phyloP scores from a whole-genome alignment of 2,797 vertebrate species.

The Lepidocolaptes lacrymiger region DNA sequence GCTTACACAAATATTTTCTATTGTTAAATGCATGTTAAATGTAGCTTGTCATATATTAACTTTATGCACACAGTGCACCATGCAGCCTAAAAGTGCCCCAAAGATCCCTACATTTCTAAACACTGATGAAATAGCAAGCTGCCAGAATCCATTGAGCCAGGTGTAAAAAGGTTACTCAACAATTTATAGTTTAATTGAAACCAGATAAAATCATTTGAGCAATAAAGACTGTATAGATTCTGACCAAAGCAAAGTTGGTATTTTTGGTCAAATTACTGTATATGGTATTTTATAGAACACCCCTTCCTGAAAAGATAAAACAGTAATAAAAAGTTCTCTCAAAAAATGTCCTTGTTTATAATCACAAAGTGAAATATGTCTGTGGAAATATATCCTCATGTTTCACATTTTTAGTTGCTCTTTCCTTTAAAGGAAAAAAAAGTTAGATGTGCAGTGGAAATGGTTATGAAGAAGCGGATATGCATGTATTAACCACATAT shows the following conservation, averaged over 20 bases:
- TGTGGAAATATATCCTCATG: background rate
- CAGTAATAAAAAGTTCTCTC: background rate
- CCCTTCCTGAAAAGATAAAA: constrained; percentile 31
- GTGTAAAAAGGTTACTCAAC: constrained; percentile 62
- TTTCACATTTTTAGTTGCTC: background rate
- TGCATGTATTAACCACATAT: background rate
- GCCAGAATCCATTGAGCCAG: constrained; percentile 40
- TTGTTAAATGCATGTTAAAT: constrained; percentile 79
- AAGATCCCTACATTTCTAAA: constrained; percentile 55
- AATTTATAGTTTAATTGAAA: constrained; percentile 67
- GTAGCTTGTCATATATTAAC: constrained; percentile 68
- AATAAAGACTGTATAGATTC: constrained; percentile 30
- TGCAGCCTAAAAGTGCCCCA: constrained; percentile 23
- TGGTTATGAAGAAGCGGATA: background rate
- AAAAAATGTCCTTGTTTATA: constrained; percentile 11
- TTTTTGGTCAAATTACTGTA: constrained; percentile 1
- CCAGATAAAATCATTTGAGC: constrained; percentile 54
- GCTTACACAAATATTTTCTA: constrained; percentile 77
- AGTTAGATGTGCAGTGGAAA: background rate
- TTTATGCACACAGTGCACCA: constrained; percentile 35
- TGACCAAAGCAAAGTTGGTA: background rate
- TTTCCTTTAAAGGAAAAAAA: background rate
- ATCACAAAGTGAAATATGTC: background rate
- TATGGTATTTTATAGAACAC: constrained; percentile 34
- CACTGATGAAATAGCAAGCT: constrained; percentile 16